Conservation (phyloP, 2,113 vertebrate species). For the Nettapus auritus region DNA sequence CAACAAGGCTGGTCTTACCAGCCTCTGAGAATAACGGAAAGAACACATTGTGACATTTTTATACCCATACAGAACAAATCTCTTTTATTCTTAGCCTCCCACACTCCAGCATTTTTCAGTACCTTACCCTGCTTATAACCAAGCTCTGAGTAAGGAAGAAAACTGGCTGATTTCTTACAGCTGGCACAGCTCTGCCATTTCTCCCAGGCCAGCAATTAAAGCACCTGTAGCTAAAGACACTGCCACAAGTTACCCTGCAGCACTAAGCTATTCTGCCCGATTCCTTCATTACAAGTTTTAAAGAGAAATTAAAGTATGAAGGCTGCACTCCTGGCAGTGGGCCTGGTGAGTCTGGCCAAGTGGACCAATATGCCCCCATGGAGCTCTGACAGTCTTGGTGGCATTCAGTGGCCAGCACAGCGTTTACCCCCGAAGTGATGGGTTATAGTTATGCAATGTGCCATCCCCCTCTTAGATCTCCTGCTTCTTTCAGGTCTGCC, state of each 20-base stretch:
- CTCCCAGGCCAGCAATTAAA: neutral
- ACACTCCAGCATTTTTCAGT: neutral
- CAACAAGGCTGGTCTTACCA: neutral
- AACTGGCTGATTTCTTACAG: neutral
- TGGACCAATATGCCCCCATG: rapidly evolving
- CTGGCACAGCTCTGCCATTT: neutral
- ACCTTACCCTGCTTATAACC: neutral
- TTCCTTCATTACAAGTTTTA: neutral
- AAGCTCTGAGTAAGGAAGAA: too few relatives aligned
- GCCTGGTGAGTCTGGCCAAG: neutral
- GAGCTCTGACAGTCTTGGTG: neutral
- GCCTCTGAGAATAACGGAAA: neutral
- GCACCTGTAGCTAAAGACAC: neutral
- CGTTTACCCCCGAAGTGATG: rapidly evolving
- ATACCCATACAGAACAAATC: neutral
- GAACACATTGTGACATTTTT: neutral
- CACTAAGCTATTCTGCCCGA: neutral
- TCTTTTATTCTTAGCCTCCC: neutral
- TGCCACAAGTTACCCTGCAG: neutral
- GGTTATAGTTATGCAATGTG: neutral
- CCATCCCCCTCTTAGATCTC: rapidly evolving
- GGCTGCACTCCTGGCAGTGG: neutral
- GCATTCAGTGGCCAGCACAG: neutral
- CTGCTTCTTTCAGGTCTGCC: neutral
- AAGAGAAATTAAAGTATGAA: neutral